Percentiles rank a stretch among this genome's conserved stretches.
phyloP scores from a whole-genome alignment of 2,113 vertebrate genomes.

The Motacilla alba region DNA sequence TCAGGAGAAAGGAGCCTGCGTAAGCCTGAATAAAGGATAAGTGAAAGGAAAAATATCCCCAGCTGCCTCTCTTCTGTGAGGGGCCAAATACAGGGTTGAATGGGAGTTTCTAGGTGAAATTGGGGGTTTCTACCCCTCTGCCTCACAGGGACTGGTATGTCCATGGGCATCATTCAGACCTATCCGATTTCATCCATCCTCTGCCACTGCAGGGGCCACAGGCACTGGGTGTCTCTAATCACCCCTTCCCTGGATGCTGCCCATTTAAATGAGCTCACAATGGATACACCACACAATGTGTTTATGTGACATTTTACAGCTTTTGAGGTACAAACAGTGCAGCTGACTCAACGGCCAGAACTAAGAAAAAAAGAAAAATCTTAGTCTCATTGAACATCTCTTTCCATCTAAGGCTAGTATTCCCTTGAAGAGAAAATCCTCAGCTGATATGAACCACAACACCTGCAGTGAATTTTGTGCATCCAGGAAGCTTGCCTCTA shows the following conservation, averaged over 20 bases:
- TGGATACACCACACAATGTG: too few species aligned
- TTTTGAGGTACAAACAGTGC: not conserved
- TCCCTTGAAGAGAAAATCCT: not conserved
- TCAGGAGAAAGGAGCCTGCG: not conserved
- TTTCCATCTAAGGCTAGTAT: not conserved
- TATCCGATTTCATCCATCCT: not conserved
- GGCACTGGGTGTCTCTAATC: not conserved
- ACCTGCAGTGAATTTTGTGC: not conserved
- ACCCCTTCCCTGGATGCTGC: not conserved
- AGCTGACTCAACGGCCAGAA: not conserved
- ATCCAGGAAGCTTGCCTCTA: not conserved
- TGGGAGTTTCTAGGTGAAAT: not conserved
- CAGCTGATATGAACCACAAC: not conserved
- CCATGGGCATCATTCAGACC: not conserved
- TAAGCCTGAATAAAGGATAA: not conserved
- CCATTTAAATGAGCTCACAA: not conserved
- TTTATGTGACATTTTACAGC: rapidly evolving
- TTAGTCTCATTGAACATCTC: not conserved
- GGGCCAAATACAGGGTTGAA: not conserved
- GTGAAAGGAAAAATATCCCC: not conserved
- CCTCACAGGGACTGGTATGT: not conserved
- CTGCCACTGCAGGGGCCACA: not conserved
- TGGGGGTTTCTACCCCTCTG: not conserved
- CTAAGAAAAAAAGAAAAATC: not conserved
- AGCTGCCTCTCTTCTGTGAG: not conserved